Conservation (phyloP, 2,888 invertebrate species). For the Mactromeris polynyma region DNA sequence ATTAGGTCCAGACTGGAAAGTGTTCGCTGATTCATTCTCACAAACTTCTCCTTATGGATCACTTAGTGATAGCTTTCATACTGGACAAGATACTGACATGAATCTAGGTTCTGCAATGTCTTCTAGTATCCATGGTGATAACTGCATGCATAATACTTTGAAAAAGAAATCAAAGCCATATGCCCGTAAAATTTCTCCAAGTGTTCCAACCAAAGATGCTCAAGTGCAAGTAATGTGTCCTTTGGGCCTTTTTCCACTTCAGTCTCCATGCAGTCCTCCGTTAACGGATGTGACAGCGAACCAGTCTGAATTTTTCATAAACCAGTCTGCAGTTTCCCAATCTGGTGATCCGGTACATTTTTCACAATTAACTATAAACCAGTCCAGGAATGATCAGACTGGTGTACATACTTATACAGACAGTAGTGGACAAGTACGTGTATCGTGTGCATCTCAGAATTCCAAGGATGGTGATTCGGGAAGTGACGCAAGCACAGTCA, state of each 20-base stretch:
- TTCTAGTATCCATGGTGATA: constrained; percentile 56
- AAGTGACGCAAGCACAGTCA: constrained; percentile 62
- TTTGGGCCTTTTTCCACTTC: constrained; percentile 54
- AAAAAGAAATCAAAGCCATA: constrained; percentile 69
- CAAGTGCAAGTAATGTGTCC: constrained; percentile 77
- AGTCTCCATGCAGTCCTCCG: constrained; percentile 51
- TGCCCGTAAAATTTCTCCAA: constrained; percentile 70
- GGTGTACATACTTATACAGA: constrained; percentile 41
- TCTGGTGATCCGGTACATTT: constrained; percentile 36
- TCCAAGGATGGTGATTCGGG: constrained; percentile 65
- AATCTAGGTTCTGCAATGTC: constrained; percentile 45
- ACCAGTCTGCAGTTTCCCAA: constrained; percentile 42
- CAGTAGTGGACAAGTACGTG: constrained; percentile 36
- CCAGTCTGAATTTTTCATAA: constrained; percentile 33
- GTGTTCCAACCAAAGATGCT: constrained; percentile 69
- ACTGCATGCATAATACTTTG: constrained; percentile 46
- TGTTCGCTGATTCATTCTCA: constrained; percentile 64
- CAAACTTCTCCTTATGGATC: constrained; percentile 72
- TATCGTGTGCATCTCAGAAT: constrained; percentile 63
- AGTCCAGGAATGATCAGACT: constrained; percentile 38
- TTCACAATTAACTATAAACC: constrained; percentile 23
- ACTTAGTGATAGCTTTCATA: constrained; percentile 66
- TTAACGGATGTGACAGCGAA: constrained; percentile 31
- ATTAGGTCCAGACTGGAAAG: constrained; percentile 67
- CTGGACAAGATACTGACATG: constrained; percentile 41